These are phyloP conservation scores for Enteromius radiatus DNA, from an alignment of 2,797 vertebrate species.

Conservation along the genomic window DNA sequence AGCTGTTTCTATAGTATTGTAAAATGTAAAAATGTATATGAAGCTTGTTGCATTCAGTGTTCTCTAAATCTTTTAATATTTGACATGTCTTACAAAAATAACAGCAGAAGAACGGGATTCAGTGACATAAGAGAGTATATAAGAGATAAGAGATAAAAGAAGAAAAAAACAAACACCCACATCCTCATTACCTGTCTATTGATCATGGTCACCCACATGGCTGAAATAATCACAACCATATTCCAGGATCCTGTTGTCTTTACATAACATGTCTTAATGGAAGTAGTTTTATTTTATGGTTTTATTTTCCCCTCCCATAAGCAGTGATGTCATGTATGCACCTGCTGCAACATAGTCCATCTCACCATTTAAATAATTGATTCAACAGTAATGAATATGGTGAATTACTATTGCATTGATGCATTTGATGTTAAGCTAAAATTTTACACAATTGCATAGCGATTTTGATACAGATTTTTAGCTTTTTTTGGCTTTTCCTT, in stretches of 20 bases:
- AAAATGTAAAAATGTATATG: too few species aligned
- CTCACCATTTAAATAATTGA: background rate
- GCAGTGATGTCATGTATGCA: background rate
- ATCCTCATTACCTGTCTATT: background rate
- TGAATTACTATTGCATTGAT: background rate
- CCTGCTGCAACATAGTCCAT: background rate
- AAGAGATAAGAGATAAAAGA: background rate
- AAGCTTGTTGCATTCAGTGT: background rate
- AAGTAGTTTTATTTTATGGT: background rate
- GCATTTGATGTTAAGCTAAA: background rate
- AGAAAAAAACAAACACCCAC: background rate
- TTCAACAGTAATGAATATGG: background rate
- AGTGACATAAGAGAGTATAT: background rate
- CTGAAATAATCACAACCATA: background rate
- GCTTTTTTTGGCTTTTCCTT: too few species aligned
- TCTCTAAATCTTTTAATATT: background rate
- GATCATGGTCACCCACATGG: constrained; percentile 4
- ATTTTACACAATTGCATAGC: background rate
- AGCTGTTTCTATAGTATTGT: too few species aligned
- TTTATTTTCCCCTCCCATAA: background rate
- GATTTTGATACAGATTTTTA: background rate
- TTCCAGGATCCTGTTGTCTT: background rate
- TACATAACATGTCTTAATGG: background rate
- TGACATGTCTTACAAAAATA: background rate
- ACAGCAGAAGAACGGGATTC: background rate